phyloP scores from a whole-genome alignment of 2,888 invertebrate species.

The Zaprionus bogoriensis region DNA sequence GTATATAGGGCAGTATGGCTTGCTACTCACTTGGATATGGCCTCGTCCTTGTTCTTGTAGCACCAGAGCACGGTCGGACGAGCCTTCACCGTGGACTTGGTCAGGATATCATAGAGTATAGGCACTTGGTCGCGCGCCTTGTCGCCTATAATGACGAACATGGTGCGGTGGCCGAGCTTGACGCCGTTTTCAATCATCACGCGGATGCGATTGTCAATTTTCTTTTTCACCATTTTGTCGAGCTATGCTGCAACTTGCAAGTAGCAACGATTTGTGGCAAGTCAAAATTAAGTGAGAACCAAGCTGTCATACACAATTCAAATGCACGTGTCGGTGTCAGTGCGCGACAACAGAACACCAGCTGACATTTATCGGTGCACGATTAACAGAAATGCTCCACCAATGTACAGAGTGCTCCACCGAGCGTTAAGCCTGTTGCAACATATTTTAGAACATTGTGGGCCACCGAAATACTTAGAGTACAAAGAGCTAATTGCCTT shows the following conservation, averaged over 20 bases:
- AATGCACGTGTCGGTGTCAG: constrained; percentile 28
- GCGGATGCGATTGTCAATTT: constrained; percentile 97
- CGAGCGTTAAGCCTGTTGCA: not conserved
- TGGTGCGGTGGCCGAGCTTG: constrained; percentile 92
- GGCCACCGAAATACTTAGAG: not conserved
- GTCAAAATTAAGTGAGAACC: not conserved
- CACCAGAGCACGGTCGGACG: constrained; percentile 98
- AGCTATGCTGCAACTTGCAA: not conserved
- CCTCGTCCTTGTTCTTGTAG: constrained; percentile 96
- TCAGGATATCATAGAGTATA: constrained; percentile 97
- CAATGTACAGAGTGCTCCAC: not conserved
- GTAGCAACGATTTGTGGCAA: not conserved
- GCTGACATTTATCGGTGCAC: constrained; percentile 9
- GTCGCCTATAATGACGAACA: constrained; percentile 97
- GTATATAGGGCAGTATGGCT: not conserved
- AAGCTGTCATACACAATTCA: constrained; percentile 17
- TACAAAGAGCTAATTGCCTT: not conserved
- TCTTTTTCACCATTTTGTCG: constrained; percentile 92
- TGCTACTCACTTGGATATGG: constrained; percentile 89
- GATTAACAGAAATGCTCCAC: constrained; percentile 1
- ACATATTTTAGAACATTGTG: not conserved
- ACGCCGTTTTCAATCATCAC: constrained; percentile 99
- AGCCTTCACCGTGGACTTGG: constrained; percentile 96
- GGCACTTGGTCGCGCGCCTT: constrained; percentile 98
- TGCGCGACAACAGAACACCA: not conserved